phyloP scores from a whole-genome alignment of 1,140 invertebrate genomes.

The Solen grandis region DNA sequence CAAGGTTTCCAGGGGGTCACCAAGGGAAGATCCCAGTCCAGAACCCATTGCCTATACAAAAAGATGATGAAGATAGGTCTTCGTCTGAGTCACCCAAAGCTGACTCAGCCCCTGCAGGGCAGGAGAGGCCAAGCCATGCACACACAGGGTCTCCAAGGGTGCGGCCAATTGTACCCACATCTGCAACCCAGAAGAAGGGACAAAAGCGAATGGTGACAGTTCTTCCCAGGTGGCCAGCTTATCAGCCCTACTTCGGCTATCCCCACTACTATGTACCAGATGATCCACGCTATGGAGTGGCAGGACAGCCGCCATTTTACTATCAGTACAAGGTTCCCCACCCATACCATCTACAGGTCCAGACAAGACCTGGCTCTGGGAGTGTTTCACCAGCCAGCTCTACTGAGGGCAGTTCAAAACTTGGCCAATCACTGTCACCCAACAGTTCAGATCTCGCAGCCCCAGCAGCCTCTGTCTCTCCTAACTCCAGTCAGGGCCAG shows the following conservation, averaged over 20 bases:
- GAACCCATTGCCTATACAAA: slow-evolving; percentile 26
- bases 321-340: slow-evolving; percentile 55
- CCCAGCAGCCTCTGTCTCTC: slow-evolving; percentile 58
- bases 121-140: slow-evolving; percentile 11
- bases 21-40: slow-evolving; percentile 22
- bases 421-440: slow-evolving; percentile 42
- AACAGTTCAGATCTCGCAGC: slow-evolving; percentile 30
- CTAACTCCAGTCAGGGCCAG: not conserved
- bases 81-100: slow-evolving; percentile 13
- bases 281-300: slow-evolving; percentile 32
- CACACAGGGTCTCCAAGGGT: not conserved
- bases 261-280: slow-evolving; percentile 43
- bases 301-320: slow-evolving; percentile 44
- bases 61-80: slow-evolving; percentile 48
- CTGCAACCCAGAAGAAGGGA: not conserved
- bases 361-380: slow-evolving; percentile 28
- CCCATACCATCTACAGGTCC: slow-evolving; percentile 33
- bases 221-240: slow-evolving; percentile 44
- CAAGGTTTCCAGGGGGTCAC: not conserved
- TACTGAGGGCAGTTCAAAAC: slow-evolving; percentile 21
- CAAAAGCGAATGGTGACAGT: slow-evolving; percentile 21
- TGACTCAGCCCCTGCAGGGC: slow-evolving; percentile 29
- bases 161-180: not conserved
- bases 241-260: slow-evolving; percentile 41
- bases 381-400: slow-evolving; percentile 51